Percentiles rank a stretch among this genome's conserved stretches.
phyloP scores from a whole-genome alignment of 2,888 invertebrate species.

The Sinopyrophorus schimmeli region DNA sequence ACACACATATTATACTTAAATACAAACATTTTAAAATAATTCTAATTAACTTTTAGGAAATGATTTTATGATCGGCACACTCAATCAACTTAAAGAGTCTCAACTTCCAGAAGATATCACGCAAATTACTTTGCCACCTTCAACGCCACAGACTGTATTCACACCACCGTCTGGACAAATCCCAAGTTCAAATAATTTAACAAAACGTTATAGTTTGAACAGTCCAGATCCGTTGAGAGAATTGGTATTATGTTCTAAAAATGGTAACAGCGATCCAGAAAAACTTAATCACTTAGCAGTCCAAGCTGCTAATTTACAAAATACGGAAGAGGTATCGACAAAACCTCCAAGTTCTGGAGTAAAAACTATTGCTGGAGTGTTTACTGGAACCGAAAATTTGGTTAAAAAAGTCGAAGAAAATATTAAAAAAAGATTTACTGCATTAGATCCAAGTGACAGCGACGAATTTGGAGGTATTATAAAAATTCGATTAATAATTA shows the following conservation, averaged over 20 bases:
- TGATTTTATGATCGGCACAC: conserved; percentile 45
- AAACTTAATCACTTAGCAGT: conserved; percentile 63
- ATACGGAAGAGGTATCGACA: conserved; percentile 54
- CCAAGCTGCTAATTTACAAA: conserved; percentile 63
- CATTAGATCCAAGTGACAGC: conserved; percentile 66
- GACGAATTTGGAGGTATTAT: conserved; percentile 63
- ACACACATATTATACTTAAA: too few relatives aligned
- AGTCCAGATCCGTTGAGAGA: conserved; percentile 64
- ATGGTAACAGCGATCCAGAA: conserved; percentile 52
- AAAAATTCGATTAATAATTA: neutral
- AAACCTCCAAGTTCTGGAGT: conserved; percentile 42
- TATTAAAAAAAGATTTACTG: conserved; percentile 51
- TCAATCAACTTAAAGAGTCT: conserved; percentile 47
- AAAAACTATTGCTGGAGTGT: conserved; percentile 52
- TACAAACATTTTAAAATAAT: too few relatives aligned
- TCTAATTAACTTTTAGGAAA: conserved; percentile 38
- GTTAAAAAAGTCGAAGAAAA: conserved; percentile 52
- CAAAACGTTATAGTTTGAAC: neutral
- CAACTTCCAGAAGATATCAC: conserved; percentile 31
- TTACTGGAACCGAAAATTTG: conserved; percentile 51
- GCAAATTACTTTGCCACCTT: neutral
- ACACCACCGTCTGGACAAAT: neutral
- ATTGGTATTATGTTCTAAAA: conserved; percentile 63
- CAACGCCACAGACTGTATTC: conserved; percentile 23
- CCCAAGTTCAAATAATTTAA: neutral